phyloP scores from a whole-genome alignment of 2,113 vertebrate genomes.

The Neotragus moschatus region DNA sequence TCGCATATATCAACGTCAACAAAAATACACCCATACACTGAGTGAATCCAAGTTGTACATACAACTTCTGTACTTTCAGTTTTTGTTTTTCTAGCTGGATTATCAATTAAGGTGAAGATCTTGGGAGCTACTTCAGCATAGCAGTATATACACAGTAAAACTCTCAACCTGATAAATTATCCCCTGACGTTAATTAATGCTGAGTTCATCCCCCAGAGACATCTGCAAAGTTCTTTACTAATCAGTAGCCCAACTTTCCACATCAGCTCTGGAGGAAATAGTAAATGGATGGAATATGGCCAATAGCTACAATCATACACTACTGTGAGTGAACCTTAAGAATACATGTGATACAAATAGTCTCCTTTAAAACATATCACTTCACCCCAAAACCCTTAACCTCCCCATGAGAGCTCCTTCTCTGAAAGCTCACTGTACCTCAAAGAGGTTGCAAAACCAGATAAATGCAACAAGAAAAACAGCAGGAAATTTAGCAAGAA shows the following conservation, averaged over 20 bases:
- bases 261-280: not conserved
- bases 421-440: not conserved
- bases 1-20: not conserved
- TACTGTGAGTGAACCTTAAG: not conserved
- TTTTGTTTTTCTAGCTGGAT: not conserved
- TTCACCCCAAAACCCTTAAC: not conserved
- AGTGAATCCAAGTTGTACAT: not conserved
- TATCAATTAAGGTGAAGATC: not conserved
- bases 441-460: conserved; percentile 40
- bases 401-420: not conserved
- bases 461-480: conserved; percentile 41
- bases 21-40: not conserved
- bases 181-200: not conserved
- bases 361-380: not conserved
- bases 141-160: conserved; percentile 14
- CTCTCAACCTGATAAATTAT: not conserved
- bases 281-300: not conserved
- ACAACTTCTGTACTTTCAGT: not conserved
- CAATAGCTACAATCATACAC: not conserved
- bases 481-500: conserved; percentile 50
- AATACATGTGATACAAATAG: not conserved
- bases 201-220: not conserved
- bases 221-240: conserved; percentile 14
- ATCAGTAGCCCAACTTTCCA: not conserved
- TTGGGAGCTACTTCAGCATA: not conserved